These are phyloP conservation scores for Trogon melanurus DNA, from an alignment of 2,113 vertebrate genomes.

Conservation along the genomic window DNA sequence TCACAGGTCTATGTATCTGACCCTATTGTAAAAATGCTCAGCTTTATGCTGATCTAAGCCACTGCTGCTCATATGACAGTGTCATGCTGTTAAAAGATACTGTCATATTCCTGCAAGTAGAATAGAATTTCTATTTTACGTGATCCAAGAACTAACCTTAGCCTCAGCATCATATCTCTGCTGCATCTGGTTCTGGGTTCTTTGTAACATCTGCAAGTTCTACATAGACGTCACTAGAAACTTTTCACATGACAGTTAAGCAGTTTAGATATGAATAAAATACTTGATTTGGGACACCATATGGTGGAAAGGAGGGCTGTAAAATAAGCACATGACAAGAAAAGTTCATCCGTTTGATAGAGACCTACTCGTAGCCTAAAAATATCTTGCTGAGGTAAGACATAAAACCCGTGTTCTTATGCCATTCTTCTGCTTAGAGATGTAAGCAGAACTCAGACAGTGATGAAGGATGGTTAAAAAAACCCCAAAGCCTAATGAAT, in stretches of 20 bases:
- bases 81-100: neutral
- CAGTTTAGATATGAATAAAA: neutral
- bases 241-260: neutral
- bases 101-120: neutral
- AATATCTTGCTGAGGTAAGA: neutral
- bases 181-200: neutral
- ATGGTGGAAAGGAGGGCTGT: neutral
- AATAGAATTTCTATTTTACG: neutral
- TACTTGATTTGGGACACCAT: neutral
- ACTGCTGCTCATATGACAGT: neutral
- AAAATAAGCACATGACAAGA: neutral
- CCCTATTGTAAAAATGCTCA: neutral
- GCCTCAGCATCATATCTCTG: neutral
- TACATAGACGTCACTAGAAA: neutral
- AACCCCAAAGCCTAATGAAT: neutral
- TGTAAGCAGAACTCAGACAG: neutral
- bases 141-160: neutral
- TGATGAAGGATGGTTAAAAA: neutral
- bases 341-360: neutral
- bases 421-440: neutral
- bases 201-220: neutral
- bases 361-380: neutral
- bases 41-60: neutral
- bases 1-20: neutral
- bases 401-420: neutral